phyloP scores from a whole-genome alignment of 2,888 invertebrate genomes.

The Barypeithes pellucidus region DNA sequence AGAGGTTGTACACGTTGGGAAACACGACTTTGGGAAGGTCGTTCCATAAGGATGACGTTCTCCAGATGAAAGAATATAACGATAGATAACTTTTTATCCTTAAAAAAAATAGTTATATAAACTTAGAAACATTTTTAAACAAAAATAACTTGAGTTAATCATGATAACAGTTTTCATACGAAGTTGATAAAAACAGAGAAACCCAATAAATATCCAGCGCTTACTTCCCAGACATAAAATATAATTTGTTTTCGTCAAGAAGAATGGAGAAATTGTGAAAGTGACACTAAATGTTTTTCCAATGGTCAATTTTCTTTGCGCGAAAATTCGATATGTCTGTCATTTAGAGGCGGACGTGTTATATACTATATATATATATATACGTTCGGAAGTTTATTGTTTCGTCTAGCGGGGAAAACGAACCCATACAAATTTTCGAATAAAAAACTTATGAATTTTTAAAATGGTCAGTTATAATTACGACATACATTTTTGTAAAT shows the following conservation, averaged over 20 bases:
- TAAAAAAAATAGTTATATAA: no score
- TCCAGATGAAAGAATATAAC: no score
- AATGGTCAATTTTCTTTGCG: constrained; percentile 13
- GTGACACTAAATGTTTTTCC: not conserved
- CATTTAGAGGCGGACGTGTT: not conserved
- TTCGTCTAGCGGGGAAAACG: not conserved
- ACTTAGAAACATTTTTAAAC: no score
- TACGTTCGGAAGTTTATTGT: not conserved
- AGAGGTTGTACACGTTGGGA: no score
- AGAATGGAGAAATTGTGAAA: constrained; percentile 1
- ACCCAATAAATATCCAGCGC: not conserved
- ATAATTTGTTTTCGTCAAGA: not conserved
- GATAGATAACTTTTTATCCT: no score
- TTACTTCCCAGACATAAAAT: not conserved
- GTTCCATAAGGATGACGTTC: no score
- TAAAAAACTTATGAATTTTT: not conserved
- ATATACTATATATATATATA: no score
- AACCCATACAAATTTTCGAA: not conserved
- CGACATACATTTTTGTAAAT: no score
- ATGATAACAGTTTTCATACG: no score
- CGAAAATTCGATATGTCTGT: constrained; percentile 7
- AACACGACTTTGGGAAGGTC: no score
- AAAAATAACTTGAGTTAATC: no score
- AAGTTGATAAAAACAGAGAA: no score
- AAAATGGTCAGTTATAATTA: not conserved